Conservation (phyloP, 2,797 vertebrate species). For the Pseudocheirus occidentalis region DNA sequence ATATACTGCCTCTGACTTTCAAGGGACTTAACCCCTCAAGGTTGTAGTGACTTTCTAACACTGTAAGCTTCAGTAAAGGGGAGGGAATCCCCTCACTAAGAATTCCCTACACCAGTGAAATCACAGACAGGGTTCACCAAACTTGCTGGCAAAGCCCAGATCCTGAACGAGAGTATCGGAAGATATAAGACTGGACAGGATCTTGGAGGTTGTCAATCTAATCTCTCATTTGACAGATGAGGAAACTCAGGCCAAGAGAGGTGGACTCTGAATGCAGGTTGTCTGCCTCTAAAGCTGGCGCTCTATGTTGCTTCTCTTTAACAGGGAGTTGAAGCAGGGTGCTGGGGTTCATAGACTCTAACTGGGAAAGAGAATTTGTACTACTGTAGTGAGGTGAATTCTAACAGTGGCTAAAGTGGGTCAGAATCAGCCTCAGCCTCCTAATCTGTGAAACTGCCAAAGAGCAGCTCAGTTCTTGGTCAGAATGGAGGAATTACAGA, state of each 20-base stretch:
- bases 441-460: background rate
- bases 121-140: background rate
- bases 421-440: background rate
- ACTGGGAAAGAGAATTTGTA: background rate
- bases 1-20: background rate
- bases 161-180: background rate
- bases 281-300: background rate
- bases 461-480: too few relatives aligned
- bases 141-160: background rate
- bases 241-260: background rate
- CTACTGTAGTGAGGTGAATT: background rate
- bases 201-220: background rate
- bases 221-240: background rate
- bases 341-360: background rate
- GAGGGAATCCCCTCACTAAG: background rate
- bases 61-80: background rate
- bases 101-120: background rate
- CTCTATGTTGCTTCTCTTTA: background rate
- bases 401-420: background rate
- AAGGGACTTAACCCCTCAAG: too few relatives aligned
- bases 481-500: background rate
- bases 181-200: background rate
- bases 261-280: background rate
- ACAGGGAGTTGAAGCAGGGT: background rate
- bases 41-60: background rate